Evolutionary conservation across 2,888 invertebrate genomes (phyloP), one percentile per base, ranked within the genome.

Genomic region (Tridacna gigas): DNA sequence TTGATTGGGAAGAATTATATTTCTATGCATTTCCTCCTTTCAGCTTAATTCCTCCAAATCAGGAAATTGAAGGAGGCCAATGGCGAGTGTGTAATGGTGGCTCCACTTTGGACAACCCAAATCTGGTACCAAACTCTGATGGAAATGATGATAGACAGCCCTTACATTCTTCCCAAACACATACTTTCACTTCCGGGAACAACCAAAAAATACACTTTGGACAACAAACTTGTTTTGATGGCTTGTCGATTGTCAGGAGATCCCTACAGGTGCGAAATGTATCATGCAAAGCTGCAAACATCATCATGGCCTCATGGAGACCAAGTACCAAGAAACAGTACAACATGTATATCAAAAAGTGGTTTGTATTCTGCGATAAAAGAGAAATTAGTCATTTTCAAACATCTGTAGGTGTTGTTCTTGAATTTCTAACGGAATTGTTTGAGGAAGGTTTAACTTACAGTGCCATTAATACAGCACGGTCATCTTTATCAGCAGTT

Each of bases 381-480:
- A 26, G 28, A 26, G 13, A 66, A 66, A 26, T 18, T 66, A 11
- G 28, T 66, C 20, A 26, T 22, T 66, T 66, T 66, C 66, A 66
- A 66, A 66, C 66, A 26, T 26, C 25, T 66, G 26, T 66, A 26
- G 28, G 26, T 61, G 61, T 15, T n/a, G 74, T 79, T 25, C 60
- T 74, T 15, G 61, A 74, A n/a, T 77, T 77, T 74, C 45, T 80
- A 48, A 66, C 65, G 18, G 51, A 81, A 37, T 45, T 81, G 15
- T 71, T 48, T 77, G 76, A 80, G 4, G 15, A 45, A 56, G 77
- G 84, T 60, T 25, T 80, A 60, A 74, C 83, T 45, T 87, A 89
- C 75, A 80, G 82, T 79, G 79, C 77, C 47, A 25, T 89, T 20
- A 88, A 88, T 69, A 83, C 82, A 51, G 76, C 83, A 45, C 51